A percentile compares a stretch with the other conserved stretches of the same genome.
phyloP scores from a whole-genome alignment of 2,797 vertebrate species.

The Sarcoramphus papa region DNA sequence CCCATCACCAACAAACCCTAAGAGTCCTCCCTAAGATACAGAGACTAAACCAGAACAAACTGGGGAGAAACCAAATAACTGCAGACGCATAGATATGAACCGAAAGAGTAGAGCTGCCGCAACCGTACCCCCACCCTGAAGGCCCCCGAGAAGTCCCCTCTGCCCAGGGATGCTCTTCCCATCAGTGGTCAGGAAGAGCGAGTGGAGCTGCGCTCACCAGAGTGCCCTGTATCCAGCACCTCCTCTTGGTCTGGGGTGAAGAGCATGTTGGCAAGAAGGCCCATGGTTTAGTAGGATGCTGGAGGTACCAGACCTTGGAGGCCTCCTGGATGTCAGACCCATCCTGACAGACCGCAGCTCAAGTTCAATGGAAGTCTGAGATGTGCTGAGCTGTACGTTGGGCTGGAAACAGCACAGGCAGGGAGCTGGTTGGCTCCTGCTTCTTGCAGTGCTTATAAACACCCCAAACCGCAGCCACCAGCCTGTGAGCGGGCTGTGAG shows the following conservation, averaged over 20 bases:
- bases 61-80: neutral
- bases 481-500: neutral
- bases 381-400: neutral
- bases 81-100: neutral
- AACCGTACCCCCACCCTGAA: neutral
- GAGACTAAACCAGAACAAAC: neutral
- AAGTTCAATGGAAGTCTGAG: neutral
- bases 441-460: neutral
- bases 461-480: neutral
- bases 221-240: neutral
- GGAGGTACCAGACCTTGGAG: neutral
- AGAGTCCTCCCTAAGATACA: neutral
- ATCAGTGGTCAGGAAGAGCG: neutral
- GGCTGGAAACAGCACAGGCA: neutral
- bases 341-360: neutral
- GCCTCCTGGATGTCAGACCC: neutral
- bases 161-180: neutral
- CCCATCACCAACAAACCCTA: neutral
- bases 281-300: accelerated
- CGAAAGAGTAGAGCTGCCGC: neutral
- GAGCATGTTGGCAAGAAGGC: neutral
- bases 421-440: neutral
- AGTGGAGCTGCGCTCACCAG: neutral
- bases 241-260: neutral
- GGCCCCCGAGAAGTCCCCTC: neutral